Percentiles rank a stretch among this genome's conserved stretches.
Evolutionary conservation across 2,113 vertebrate genomes (phyloP).

Genomic region (Megaptera novaeangliae): DNA sequence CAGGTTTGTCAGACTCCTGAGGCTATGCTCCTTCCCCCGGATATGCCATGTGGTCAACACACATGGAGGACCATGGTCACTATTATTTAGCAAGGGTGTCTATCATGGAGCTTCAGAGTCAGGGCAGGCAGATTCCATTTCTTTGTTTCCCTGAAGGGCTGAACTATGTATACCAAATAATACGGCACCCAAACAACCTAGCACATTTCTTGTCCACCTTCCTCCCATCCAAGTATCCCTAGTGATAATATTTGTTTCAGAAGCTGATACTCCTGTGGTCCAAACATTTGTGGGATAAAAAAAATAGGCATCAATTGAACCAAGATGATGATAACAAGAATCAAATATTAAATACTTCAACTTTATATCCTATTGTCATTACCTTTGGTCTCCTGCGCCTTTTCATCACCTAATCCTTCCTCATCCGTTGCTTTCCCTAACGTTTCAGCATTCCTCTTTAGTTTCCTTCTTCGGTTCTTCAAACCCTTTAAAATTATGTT

Average conservation of each 20-base stretch:
- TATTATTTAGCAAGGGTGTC: neutral
- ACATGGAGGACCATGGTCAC: neutral
- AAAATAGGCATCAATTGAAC: neutral
- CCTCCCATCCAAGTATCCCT: neutral
- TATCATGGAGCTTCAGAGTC: neutral
- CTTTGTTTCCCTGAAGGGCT: neutral
- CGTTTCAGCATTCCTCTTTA: fast-evolving
- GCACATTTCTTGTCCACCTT: neutral
- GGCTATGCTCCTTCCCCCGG: neutral
- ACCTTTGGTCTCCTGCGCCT: neutral
- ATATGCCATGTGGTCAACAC: neutral
- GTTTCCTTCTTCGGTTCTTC: neutral
- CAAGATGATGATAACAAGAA: neutral
- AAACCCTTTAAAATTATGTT: neutral
- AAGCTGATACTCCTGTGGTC: neutral
- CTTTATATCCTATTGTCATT: neutral
- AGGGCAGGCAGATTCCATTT: neutral
- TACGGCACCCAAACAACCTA: neutral
- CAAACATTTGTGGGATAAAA: neutral
- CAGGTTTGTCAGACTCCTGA: neutral
- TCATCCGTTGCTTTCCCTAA: neutral
- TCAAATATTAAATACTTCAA: neutral
- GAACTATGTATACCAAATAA: neutral
- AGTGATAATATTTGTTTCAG: neutral
- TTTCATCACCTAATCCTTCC: neutral